Percentiles rank a stretch among this genome's conserved stretches.
These are phyloP conservation scores for Ictalurus furcatus DNA, from an alignment of 2,113 vertebrate species.

Conservation along the genomic window DNA sequence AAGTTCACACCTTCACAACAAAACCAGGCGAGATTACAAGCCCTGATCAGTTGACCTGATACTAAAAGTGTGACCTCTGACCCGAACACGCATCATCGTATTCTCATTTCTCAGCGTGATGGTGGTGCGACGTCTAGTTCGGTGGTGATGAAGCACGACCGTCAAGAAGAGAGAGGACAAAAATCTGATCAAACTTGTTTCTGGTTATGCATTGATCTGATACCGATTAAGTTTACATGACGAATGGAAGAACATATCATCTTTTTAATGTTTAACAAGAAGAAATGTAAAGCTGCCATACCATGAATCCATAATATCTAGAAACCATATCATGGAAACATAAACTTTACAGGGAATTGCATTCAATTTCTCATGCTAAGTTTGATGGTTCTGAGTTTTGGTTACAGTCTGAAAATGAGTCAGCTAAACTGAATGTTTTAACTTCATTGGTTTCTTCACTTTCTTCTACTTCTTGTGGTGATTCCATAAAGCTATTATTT, in stretches of 20 bases:
- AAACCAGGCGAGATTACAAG: slow-evolving; percentile 35
- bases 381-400: neutral
- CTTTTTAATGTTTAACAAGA: neutral
- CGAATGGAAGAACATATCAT: neutral
- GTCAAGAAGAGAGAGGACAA: neutral
- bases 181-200: neutral
- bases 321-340: neutral
- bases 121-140: slow-evolving; percentile 25
- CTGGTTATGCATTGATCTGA: neutral
- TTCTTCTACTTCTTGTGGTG: neutral
- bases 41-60: slow-evolving; percentile 26
- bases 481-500: neutral
- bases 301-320: neutral
- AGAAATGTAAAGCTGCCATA: neutral
- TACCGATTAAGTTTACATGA: neutral
- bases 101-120: slow-evolving; percentile 49
- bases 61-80: slow-evolving; percentile 47
- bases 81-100: slow-evolving; percentile 48
- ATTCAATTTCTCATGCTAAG: neutral
- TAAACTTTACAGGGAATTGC: neutral
- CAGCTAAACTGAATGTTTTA: neutral
- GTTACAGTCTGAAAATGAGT: neutral
- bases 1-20: slow-evolving; percentile 41
- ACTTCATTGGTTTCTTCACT: neutral
- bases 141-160: slow-evolving; percentile 47